These are phyloP conservation scores for Mimumesa dahlbomi DNA, from an alignment of 2,888 invertebrate genomes.

Conservation along the genomic window DNA sequence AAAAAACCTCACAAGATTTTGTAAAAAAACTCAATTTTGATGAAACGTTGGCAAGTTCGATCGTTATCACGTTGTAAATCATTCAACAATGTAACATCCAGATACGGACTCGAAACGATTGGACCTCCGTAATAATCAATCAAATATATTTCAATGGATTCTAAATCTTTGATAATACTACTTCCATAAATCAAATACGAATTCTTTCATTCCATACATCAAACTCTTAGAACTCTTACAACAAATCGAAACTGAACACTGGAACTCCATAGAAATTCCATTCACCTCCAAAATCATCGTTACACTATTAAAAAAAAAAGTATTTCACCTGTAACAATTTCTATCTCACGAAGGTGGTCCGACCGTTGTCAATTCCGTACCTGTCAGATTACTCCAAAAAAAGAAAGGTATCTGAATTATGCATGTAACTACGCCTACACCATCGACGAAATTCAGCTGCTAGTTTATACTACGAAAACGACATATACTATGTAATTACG, in stretches of 20 bases:
- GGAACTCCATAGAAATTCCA: too few relatives aligned
- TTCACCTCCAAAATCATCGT: too few relatives aligned
- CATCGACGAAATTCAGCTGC: constrained; percentile 51
- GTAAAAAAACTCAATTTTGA: background rate
- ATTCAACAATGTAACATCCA: constrained; percentile 34
- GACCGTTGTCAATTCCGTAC: constrained; percentile 19
- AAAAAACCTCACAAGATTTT: too few relatives aligned
- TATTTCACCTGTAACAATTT: background rate
- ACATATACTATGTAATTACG: constrained; percentile 51
- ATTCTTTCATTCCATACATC: background rate
- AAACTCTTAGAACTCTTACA: background rate
- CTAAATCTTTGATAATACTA: too few relatives aligned
- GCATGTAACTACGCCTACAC: constrained; percentile 57
- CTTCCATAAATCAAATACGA: background rate
- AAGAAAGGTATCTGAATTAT: constrained; percentile 38
- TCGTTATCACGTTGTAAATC: constrained; percentile 48
- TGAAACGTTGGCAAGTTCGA: constrained; percentile 6
- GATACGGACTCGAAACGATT: constrained; percentile 27
- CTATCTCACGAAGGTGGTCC: background rate
- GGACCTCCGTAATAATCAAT: background rate
- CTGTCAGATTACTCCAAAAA: constrained; percentile 17
- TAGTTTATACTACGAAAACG: constrained; percentile 43
- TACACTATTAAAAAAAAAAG: too few relatives aligned
- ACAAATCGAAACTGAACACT: background rate
- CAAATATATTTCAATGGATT: background rate